Evolutionary conservation across 2,888 invertebrate species (phyloP).

Genomic region (Epinotia ramella): DNA sequence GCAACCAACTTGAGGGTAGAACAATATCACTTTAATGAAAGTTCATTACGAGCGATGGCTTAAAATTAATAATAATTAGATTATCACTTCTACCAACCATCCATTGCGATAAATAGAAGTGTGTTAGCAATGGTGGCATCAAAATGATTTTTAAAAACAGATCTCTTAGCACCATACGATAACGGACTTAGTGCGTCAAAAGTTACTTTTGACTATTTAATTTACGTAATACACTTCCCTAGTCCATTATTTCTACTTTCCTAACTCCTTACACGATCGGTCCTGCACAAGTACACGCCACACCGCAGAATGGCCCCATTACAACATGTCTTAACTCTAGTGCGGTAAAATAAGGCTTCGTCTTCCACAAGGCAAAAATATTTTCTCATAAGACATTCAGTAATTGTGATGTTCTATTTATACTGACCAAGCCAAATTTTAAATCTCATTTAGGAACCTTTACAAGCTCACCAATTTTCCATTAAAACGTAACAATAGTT

Average conservation of each 20-base stretch:
- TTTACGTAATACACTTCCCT: constrained; percentile 20
- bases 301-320: constrained; percentile 74
- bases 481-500: constrained; percentile 71
- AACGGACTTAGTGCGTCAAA: constrained; percentile 41
- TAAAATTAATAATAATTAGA: constrained; percentile 62
- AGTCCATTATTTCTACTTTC: constrained; percentile 37
- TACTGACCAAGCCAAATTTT: constrained; percentile 58
- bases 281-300: constrained; percentile 48
- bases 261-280: constrained; percentile 23
- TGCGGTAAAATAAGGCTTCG: constrained; percentile 71
- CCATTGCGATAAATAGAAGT: constrained; percentile 55
- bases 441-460: constrained; percentile 69
- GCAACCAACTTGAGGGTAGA: constrained; percentile 57
- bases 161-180: constrained; percentile 80
- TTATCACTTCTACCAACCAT: constrained; percentile 61
- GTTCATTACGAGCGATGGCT: constrained; percentile 59
- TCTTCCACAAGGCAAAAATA: constrained; percentile 70
- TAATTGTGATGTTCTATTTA: constrained; percentile 54
- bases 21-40: constrained; percentile 50
- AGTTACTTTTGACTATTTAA: constrained; percentile 31
- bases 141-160: constrained; percentile 69
- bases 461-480: constrained; percentile 60
- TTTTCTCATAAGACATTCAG: constrained; percentile 57
- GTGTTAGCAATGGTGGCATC: constrained; percentile 59
- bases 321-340: constrained; percentile 71